Conservation (phyloP, 2,113 vertebrate species). For the Ophthalmolycus amberensis region DNA sequence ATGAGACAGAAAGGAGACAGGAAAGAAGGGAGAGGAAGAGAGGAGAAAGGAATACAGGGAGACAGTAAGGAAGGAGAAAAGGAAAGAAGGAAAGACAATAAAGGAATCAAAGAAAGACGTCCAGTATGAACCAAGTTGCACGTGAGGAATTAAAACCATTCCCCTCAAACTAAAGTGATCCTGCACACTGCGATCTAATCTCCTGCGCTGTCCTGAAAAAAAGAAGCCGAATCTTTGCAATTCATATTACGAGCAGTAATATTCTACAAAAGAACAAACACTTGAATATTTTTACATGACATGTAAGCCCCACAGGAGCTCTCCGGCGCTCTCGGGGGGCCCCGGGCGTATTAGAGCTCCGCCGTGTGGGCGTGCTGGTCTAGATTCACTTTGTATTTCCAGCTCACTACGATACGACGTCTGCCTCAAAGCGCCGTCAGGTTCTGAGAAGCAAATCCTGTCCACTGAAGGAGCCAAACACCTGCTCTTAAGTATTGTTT, state of each 20-base stretch:
- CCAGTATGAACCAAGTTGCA: neutral
- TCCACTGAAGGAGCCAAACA: no score
- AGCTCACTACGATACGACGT: constrained; percentile 53
- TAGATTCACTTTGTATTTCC: constrained; percentile 57
- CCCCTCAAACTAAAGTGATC: constrained; percentile 38
- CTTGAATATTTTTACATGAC: constrained; percentile 37
- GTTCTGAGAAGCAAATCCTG: constrained; percentile 7
- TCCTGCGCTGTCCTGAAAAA: constrained; percentile 15
- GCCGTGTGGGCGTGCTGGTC: constrained; percentile 58
- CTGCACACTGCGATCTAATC: constrained; percentile 36
- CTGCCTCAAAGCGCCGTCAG: neutral
- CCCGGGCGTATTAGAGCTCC: constrained; percentile 29
- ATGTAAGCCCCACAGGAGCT: constrained; percentile 47
- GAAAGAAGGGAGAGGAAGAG: neutral
- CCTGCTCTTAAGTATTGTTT: no score
- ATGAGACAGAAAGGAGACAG: neutral
- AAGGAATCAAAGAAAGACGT: neutral
- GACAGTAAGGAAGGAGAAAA: neutral
- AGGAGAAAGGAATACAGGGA: neutral
- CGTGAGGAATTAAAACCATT: constrained; percentile 18
- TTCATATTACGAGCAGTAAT: constrained; percentile 9
- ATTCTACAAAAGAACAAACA: constrained; percentile 36
- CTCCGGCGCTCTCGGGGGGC: constrained; percentile 1
- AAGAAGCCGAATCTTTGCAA: constrained; percentile 16
- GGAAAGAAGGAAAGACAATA: neutral